phyloP scores from a whole-genome alignment of 2,888 invertebrate genomes.

The Cephus sareptanus region DNA sequence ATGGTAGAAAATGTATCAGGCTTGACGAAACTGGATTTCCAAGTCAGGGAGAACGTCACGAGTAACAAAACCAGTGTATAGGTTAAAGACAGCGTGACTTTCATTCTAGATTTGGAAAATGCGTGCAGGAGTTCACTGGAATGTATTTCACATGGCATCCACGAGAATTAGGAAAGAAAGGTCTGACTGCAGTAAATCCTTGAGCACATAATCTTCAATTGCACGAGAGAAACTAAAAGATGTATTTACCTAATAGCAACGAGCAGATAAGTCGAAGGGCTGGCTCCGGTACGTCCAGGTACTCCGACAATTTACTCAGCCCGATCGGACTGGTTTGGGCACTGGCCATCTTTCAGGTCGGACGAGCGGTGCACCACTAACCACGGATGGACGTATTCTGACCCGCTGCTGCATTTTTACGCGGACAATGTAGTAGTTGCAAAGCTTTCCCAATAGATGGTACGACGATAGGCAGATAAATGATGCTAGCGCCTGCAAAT shows the following conservation, averaged over 20 bases:
- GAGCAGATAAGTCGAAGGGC: slow-evolving; percentile 75
- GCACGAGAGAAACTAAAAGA: neutral
- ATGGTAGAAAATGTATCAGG: neutral
- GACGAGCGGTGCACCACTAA: neutral
- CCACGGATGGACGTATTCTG: neutral
- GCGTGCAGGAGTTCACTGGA: neutral
- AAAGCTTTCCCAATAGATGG: neutral
- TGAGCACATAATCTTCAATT: neutral
- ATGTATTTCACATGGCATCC: slow-evolving; percentile 9
- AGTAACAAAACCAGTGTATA: neutral
- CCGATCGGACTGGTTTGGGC: neutral
- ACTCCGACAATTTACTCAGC: slow-evolving; percentile 61
- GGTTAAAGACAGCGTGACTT: neutral
- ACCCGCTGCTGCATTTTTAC: neutral
- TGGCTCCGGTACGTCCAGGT: slow-evolving; percentile 73
- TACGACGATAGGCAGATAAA: neutral
- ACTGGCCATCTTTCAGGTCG: neutral
- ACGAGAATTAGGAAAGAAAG: slow-evolving; percentile 12
- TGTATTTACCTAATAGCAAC: slow-evolving; percentile 70
- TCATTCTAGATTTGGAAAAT: neutral
- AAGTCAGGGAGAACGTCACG: too few species aligned
- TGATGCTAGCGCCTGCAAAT: neutral
- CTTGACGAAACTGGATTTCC: neutral
- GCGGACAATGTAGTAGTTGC: neutral
- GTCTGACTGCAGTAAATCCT: neutral